Percentiles rank a stretch among this genome's conserved stretches.
phyloP scores from a whole-genome alignment of 2,113 vertebrate species.

The Chloroceryle aenea region DNA sequence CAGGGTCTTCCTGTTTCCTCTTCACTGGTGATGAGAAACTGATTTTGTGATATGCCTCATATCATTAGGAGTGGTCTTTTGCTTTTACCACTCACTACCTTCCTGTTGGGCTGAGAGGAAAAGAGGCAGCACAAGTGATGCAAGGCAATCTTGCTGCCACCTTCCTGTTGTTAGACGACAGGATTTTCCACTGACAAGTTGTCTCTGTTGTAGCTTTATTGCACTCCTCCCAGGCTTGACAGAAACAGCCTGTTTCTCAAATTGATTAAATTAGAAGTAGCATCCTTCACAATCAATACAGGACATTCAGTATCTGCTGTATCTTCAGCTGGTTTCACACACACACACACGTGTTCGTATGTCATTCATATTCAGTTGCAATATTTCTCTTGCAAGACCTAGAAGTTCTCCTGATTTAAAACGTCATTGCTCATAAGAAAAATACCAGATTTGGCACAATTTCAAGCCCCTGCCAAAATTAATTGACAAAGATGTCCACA shows the following conservation, averaged over 20 bases:
- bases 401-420: neutral
- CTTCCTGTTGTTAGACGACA: neutral
- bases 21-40: neutral
- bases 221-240: neutral
- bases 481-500: neutral
- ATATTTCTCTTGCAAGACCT: neutral
- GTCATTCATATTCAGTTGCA: neutral
- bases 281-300: neutral
- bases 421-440: neutral
- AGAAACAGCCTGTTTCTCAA: neutral
- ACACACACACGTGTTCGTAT: fast-evolving
- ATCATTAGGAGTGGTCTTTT: neutral
- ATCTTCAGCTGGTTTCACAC: neutral
- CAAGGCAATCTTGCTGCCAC: fast-evolving
- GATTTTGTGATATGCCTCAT: neutral
- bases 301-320: neutral
- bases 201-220: neutral
- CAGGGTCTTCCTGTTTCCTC: neutral
- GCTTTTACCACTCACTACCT: fast-evolving
- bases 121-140: neutral
- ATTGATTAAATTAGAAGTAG: neutral
- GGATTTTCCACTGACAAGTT: neutral
- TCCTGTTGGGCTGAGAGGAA: neutral
- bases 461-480: neutral
- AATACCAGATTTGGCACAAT: neutral